Evolutionary conservation across 2,888 invertebrate species (phyloP), one percentile per base, ranked within the genome.

Genomic region (Arrhopalites spinosus): DNA sequence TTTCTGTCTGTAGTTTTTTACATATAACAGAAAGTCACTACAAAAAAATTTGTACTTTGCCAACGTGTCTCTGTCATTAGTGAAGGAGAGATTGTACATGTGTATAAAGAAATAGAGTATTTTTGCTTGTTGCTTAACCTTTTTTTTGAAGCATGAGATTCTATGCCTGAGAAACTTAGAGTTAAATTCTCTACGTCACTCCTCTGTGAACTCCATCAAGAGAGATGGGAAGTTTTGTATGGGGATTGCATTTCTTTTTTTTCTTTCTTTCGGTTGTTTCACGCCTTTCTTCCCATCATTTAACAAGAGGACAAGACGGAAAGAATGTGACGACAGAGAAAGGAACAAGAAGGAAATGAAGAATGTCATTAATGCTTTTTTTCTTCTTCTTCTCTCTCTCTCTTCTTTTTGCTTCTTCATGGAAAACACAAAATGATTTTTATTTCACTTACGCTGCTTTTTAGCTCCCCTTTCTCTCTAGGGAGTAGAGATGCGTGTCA

Each of bases 221-320:
- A 50, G 50, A 50, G 50, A 50, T 3, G 25, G 25, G 25, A 15
- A 59, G 27, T 56, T n/a, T 23, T 20, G 8, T 1, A 53, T 8
- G n/a, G 20, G n/a, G 53, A 59, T 25, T 59, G 59, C 23, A 25
- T 59, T 59, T 25, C 27, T 25, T 59, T n/a, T 5, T 23, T 53
- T 17, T 8, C 5, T 25, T 59, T 56, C 53, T 56, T 50, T 3
- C 5, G 59, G 13, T 59, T 27, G 59, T 59, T 59, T 59, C 59
- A 59, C 59, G 59, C 59, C 27, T 59, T 59, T 59, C 25, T 25
- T 59, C 59, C 59, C 59, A 59, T 59, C 59, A 59, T 59, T 59
- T 59, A 59, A 59, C 59, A 59, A 15, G 50, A n/a, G 20, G 15
- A 50, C 15, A 50, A 50, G 20, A 20, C 53, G 23, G 59, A 25